Evolutionary conservation across 2,888 invertebrate genomes (phyloP), one percentile per base, ranked within the genome.

Genomic region (Callosobruchus maculatus): DNA sequence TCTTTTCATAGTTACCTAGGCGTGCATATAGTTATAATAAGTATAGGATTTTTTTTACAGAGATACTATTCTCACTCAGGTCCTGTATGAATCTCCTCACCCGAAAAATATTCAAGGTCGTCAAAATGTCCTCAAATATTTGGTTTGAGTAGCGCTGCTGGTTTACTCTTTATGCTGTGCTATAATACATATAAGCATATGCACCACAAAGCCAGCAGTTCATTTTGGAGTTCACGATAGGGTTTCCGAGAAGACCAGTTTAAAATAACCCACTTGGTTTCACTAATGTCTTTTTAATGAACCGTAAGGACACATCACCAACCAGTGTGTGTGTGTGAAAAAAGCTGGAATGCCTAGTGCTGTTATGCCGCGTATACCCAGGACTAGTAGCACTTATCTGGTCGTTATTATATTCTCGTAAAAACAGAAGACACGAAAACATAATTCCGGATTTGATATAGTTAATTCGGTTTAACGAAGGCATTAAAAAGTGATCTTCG

Each of bases 221-320:
- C 7, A 49, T 49, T 49, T 49, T 5, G 13, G 49, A 49, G 49
- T 49, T 13, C 18, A 49, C 49, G 13, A 18, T 13, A 1, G 49
- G 49, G 49, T 49, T 49, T 49, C 49, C 13, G 49, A 49, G 49
- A 49, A 49, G 49, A 67, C 73, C 73, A 22, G 73, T 26, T 68
- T 67, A 49, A 49, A 49, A 49, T 49, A 49, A 49, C 49, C 49
- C 49, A 49, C 49, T 49, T 71, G 72, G 73, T 75, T 76, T 76
- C 77, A 79, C 77, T 79, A 79, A 79, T 79, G 79, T 72, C 69
- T 76, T 79, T 79, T 79, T 79, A 78, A 79, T 79, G 79, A 78
- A 74, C 72, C 49, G 49, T 49, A 49, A 49, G 49, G 49, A 49
- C 49, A 49, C 49, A 49, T 49, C 49, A 49, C 49, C 13, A 49